A percentile compares a stretch with the other conserved stretches of the same genome.
Evolutionary conservation across 2,797 vertebrate species (phyloP).

Genomic region (Leuciscus waleckii): DNA sequence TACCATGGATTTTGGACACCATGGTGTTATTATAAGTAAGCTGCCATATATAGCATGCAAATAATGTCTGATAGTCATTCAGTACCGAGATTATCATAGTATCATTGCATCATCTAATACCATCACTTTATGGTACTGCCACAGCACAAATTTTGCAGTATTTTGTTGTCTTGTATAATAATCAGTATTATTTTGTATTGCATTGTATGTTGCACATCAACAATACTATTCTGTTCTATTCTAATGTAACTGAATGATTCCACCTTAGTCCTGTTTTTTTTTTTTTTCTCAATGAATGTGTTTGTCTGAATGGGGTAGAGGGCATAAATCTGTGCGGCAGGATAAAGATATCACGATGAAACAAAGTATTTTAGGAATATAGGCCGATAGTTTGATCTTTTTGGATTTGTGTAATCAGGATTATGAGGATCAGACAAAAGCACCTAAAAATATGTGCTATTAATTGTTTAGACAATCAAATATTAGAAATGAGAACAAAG

Average conservation of each 20-base stretch:
- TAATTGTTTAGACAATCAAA: slow-evolving; percentile 38
- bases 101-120: background rate
- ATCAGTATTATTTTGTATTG: background rate
- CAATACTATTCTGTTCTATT: background rate
- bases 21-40: background rate
- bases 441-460: slow-evolving; percentile 43
- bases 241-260: background rate
- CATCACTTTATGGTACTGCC: background rate
- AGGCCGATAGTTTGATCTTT: slow-evolving; percentile 41
- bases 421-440: slow-evolving; percentile 47
- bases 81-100: background rate
- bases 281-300: background rate
- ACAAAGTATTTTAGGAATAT: slow-evolving; percentile 45
- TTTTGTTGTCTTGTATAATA: background rate
- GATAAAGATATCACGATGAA: slow-evolving; percentile 37
- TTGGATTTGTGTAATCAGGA: slow-evolving; percentile 49
- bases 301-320: slow-evolving; percentile 31
- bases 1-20: background rate
- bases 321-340: slow-evolving; percentile 6
- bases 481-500: slow-evolving; percentile 24
- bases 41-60: background rate
- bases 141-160: background rate
- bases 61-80: background rate
- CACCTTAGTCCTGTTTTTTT: background rate
- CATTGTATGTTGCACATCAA: background rate